Conservation (phyloP, 2,797 vertebrate species). For the Oreonectes daqikongensis region DNA sequence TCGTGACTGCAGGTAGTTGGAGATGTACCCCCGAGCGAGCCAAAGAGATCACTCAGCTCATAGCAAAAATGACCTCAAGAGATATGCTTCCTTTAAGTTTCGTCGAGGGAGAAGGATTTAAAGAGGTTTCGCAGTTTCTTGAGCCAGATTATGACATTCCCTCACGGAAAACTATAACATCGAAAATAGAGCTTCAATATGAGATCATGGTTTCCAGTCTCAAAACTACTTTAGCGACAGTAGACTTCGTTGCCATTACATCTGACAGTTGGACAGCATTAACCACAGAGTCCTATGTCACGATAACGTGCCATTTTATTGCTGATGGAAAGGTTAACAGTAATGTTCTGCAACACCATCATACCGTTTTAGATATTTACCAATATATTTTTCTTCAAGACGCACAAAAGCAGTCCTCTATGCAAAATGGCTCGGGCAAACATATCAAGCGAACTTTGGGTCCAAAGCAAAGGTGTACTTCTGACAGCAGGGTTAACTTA, state of each 20-base stretch:
- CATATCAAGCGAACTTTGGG: too few species aligned
- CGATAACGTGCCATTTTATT: background rate
- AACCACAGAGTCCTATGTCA: background rate
- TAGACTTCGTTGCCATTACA: background rate
- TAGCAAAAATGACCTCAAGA: too few species aligned
- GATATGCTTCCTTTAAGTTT: too few species aligned
- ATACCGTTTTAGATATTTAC: too few species aligned
- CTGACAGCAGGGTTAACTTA: too few species aligned
- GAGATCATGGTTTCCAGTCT: background rate
- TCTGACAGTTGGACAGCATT: slow-evolving; percentile 1
- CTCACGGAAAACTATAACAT: background rate
- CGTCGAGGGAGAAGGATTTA: too few species aligned
- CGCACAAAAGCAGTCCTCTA: too few species aligned
- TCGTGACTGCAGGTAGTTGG: too few species aligned
- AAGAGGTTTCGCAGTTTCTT: too few species aligned
- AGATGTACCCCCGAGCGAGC: background rate
- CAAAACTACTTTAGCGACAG: background rate
- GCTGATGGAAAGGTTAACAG: background rate
- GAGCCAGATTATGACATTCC: background rate
- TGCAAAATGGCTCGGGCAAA: too few species aligned
- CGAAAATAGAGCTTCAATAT: background rate
- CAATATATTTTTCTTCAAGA: too few species aligned
- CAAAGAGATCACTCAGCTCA: background rate
- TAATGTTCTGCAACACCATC: background rate
- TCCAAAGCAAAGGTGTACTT: too few species aligned